Evolutionary conservation across 2,113 vertebrate species (phyloP), one percentile per base, ranked within the genome.

Genomic region (Clupea harengus): DNA sequence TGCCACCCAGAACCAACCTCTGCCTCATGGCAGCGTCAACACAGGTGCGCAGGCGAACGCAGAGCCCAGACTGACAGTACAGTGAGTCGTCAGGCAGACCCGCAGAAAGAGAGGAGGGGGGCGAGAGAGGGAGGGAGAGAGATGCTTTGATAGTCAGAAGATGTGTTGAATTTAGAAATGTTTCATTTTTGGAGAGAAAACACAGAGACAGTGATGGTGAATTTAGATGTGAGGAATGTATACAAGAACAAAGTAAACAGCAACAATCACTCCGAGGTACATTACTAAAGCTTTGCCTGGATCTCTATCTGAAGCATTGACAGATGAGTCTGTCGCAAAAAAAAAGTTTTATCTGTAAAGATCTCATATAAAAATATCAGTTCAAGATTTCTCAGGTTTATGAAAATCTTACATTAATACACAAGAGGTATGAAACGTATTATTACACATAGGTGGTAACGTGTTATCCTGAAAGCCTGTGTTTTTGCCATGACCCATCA

Each of bases 11-110:
- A 32, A 32, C 64, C 84, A 89, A 54, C 45, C 67, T 54, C 78
- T 83, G 15, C 78, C 44, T 87, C 17, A 57, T 45, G 81, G 57
- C 52, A 83, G 83, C 64, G 83, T 67, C 83, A 88, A 45, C 47
- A 28, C n/a, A 84, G 84, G 45, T 78, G 57, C 6, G 39, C 57
- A 85, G 49, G 47, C 46, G 4, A 22, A 60, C 13, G 2, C 47
- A 49, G 47, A 10, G 47, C 17, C 54, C 17, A 5, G 20, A 15
- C 17, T 60, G 54, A 60, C 54, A 60, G 54, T 17, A 72, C 64
- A 72, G 64, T 18, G 52, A 20, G 52, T 11, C 50, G 15, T 52
- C 39, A 86, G n/a, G 54, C 13, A 78, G 72, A 45, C 5, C 45
- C 44, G 75, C 22, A 46, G 17, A 45, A 10, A 78, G 25, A 83